Percentiles rank a stretch among this genome's conserved stretches.
Evolutionary conservation across 1,140 invertebrate species (phyloP).

Genomic region (Brachionus rubens): DNA sequence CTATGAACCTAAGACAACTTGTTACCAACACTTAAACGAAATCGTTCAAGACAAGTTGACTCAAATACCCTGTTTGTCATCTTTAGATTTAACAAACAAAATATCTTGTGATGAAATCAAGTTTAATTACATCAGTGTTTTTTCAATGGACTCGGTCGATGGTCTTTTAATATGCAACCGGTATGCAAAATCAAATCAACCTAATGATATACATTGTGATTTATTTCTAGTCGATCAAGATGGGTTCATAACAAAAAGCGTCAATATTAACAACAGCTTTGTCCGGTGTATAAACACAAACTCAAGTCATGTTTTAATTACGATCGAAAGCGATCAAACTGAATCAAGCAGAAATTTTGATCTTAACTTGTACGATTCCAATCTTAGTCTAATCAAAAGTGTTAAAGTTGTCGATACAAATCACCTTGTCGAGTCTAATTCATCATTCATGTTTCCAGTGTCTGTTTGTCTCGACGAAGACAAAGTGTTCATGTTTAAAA

Average conservation of each 20-base stretch:
- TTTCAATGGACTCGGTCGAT: neutral
- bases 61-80: neutral
- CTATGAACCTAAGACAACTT: neutral
- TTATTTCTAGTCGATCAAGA: neutral
- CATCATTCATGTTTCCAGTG: neutral
- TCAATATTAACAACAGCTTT: neutral
- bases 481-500: slow-evolving; percentile 22
- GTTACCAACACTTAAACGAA: neutral
- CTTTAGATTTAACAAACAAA: neutral
- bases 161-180: neutral
- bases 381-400: neutral
- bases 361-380: neutral
- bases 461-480: slow-evolving; percentile 7
- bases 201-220: neutral
- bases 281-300: slow-evolving; percentile 22
- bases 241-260: neutral
- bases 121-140: neutral
- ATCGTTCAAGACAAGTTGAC: neutral
- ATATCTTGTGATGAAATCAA: neutral
- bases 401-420: neutral
- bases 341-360: neutral
- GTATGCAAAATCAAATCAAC: neutral
- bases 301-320: slow-evolving; percentile 9
- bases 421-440: neutral
- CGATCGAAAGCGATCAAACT: neutral